Evolutionary conservation across 2,113 vertebrate species (phyloP).

Genomic region (Promerops cafer): DNA sequence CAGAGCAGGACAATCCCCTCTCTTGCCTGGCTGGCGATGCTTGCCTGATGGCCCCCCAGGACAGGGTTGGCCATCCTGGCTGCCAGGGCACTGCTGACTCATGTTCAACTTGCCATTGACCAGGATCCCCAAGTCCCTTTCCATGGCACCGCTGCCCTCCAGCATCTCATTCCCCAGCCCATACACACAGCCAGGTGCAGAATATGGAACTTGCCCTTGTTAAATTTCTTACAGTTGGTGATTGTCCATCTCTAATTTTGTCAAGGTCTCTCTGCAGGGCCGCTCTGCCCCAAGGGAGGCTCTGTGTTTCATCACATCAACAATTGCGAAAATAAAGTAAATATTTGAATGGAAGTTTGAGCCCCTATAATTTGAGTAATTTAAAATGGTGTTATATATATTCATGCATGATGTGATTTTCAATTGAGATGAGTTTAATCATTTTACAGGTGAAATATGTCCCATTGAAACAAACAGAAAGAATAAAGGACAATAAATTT

Average conservation of each 20-base stretch:
- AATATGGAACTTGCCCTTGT: neutral
- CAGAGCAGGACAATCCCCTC: neutral
- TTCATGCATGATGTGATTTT: neutral
- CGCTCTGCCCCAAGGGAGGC: neutral
- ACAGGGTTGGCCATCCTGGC: fast-evolving
- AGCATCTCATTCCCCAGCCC: neutral
- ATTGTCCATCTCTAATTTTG: neutral
- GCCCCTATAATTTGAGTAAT: neutral
- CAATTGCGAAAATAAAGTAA: neutral
- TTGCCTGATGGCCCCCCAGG: neutral
- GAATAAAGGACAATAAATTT: neutral
- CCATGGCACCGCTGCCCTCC: fast-evolving
- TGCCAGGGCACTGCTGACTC: neutral
- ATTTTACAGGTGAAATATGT: neutral
- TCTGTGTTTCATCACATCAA: neutral
- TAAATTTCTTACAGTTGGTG: neutral
- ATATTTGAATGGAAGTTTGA: neutral
- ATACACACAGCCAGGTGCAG: neutral
- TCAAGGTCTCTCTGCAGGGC: neutral
- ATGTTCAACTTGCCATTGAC: fast-evolving
- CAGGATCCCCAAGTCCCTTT: fast-evolving
- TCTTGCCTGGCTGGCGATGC: fast-evolving
- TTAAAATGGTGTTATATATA: neutral
- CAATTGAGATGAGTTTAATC: fast-evolving
- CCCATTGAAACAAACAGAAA: neutral